Evolutionary conservation across 37 sponge, comb jelly and placozoan species (phyloP).

Genomic region (Bolinopsis microptera): DNA sequence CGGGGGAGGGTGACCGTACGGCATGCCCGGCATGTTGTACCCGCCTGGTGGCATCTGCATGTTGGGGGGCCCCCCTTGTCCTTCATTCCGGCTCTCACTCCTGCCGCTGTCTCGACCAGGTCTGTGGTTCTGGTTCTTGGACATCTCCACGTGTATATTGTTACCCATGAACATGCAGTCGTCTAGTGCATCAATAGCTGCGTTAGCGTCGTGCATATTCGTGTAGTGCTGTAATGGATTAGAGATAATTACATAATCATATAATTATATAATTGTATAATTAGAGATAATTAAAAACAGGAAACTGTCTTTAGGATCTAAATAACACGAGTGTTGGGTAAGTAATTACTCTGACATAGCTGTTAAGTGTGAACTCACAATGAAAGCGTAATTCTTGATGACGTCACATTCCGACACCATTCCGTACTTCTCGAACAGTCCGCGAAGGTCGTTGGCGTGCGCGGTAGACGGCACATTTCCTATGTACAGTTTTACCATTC

Average conservation of each 20-base stretch:
- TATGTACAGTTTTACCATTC: slow-evolving; percentile 6
- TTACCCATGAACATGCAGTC: not conserved
- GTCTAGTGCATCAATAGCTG: slow-evolving; percentile 23
- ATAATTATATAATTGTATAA: no score
- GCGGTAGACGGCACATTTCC: not conserved
- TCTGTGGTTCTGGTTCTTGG: slow-evolving; percentile 33
- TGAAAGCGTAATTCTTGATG: slow-evolving; percentile 43
- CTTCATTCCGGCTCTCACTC: not conserved
- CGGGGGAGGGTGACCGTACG: not conserved
- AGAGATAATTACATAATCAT: no score
- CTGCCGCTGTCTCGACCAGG: not conserved
- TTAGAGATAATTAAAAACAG: no score
- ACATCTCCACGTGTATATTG: slow-evolving; percentile 34
- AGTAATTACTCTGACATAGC: no score
- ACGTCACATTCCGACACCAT: slow-evolving; percentile 25
- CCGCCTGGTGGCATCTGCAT: slow-evolving; percentile 39
- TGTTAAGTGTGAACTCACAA: slow-evolving; percentile 31
- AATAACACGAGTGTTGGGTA: no score
- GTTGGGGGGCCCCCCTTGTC: not conserved
- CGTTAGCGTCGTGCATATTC: slow-evolving; percentile 13
- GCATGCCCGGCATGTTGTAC: slow-evolving; percentile 31
- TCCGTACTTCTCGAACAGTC: slow-evolving; percentile 43
- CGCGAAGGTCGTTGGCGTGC: not conserved
- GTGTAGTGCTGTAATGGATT: not conserved
- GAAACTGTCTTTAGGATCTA: no score